Evolutionary conservation across 2,888 invertebrate species (phyloP), one percentile per base, ranked within the genome.

Genomic region (Tetramorium bicarinatum): DNA sequence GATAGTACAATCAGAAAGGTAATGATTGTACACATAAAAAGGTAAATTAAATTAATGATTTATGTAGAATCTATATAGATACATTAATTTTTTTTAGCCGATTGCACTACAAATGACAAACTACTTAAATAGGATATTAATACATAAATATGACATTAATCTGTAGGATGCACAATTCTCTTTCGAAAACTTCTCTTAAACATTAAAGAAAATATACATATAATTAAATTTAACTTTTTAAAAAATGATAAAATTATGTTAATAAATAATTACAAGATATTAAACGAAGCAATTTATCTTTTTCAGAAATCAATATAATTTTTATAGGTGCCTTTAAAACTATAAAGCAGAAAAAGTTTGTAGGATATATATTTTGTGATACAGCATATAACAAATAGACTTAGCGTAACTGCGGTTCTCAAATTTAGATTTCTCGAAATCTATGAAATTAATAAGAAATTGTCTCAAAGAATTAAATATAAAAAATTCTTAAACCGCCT

Each of bases 251-350:
- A 6, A 66, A 77, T 38, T 77, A 41, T 44, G 6, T 67, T 56
- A 77, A 67, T 29, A 29, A 29, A 29, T 29, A 56, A 9, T 9
- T 54, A 3, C 9, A 52, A 8, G 18, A 38, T 29, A 21, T 49
- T 56, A 66, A 56, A 64, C 11, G 3, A 75, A 62, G n/a, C 4
- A 38, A 6, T 67, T 66, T 7, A 18, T 52, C 25, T 25, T 41
- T 29, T 77, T 67, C 21, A 18, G 77, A 34, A 62, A 38, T 77
- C 44, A 38, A 79, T 29, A 59, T 61, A 62, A 56, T 72, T 82
- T 85, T 59, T 67, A 41, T 74, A 85, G 87, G 85, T 88, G 87
- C 88, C 84, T 87, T 87, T 62, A 34, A 82, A 76, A 84, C 72
- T 6, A 15, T 44, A 15, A 13, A 15, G 2, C 18, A 52, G n/a